Base-by-base conservation (phyloP, 2,113 vertebrate species). In the Cyprinus carpio region DNA sequence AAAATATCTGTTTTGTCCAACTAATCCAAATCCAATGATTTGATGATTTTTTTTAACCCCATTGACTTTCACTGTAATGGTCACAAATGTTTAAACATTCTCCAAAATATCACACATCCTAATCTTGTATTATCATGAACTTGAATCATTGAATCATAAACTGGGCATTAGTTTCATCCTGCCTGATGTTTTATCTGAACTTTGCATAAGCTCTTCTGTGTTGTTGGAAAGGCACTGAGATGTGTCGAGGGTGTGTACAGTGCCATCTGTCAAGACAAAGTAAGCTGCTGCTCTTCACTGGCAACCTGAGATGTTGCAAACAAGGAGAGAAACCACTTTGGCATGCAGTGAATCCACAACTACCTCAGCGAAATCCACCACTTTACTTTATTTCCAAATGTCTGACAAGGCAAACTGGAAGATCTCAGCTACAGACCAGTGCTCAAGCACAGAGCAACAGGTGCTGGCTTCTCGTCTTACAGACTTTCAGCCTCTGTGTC, bases 241-340 rank as follows among this genome's bases (percentile, higher is more conserved):
- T 78, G 23, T 62, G 12, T 34, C 23, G 60, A 34, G 54, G 54
- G 23, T 79, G 23, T 79, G 31, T 43, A n/a, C 76, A 79, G 20
- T 79, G 34, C 31, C 56, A 62, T 79, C 76, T 79, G 76, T 79
- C 76, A 40, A 60, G 54, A 79, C 76, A 79, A 79, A 62, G 62
- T 37, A 79, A 79, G 34, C 34, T 37, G 56, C 34, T 62, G 58
- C 76, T 60, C 34, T 25, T 79, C 20, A 27, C 29, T 79, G 29
- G 29, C 51, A 77, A 77, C 10, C 51, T 77, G 75, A 77, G 75
- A 56, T 58, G 29, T 77, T 31, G 40, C 56, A 78, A 78, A 78
- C 54, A 58, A 40, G 75, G 25, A 4, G 29, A 60, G 76, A 62
- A 62, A 25, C 34, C 34, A 60, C 76, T 77, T 37, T n/a, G 76